phyloP scores from a whole-genome alignment of 2,888 invertebrate genomes.

The Monoplex corrugatus region DNA sequence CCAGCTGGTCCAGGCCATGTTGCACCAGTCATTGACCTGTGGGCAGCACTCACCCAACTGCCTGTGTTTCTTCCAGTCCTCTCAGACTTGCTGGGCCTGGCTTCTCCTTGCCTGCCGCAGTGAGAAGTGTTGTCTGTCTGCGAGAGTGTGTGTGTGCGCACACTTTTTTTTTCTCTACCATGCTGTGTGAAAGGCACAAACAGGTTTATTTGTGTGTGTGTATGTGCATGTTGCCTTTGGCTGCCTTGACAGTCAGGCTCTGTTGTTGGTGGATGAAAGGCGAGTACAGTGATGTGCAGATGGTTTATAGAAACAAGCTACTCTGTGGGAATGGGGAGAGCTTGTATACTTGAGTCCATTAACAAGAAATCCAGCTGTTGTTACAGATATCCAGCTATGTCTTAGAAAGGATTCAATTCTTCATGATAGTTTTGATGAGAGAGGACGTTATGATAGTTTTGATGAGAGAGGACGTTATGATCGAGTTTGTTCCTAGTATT shows the following conservation, averaged over 20 bases:
- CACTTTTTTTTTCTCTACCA: too few species aligned
- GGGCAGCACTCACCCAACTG: constrained; percentile 24
- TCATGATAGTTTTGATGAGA: neutral
- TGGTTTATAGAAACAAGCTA: too few species aligned
- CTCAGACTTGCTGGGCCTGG: neutral
- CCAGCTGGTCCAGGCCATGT: constrained; percentile 1
- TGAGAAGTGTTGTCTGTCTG: neutral
- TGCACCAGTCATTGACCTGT: neutral
- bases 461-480: neutral
- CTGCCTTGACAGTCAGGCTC: neutral
- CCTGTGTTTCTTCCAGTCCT: constrained; percentile 14
- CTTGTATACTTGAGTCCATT: neutral
- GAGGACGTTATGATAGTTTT: neutral
- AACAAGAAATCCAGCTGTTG: neutral
- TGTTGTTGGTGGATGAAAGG: neutral
- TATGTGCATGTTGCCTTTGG: neutral
- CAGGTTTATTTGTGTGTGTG: neutral
- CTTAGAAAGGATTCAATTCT: too few species aligned
- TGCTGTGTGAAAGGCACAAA: neutral
- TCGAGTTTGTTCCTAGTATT: neutral
- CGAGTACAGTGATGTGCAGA: neutral
- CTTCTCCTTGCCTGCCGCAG: neutral
- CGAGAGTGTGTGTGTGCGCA: neutral
- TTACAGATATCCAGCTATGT: neutral
- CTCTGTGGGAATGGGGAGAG: neutral